Percentiles rank a stretch among this genome's conserved stretches.
These are phyloP conservation scores for Chiroxiphia lanceolata DNA, from an alignment of 2,797 vertebrate genomes.

Conservation along the genomic window DNA sequence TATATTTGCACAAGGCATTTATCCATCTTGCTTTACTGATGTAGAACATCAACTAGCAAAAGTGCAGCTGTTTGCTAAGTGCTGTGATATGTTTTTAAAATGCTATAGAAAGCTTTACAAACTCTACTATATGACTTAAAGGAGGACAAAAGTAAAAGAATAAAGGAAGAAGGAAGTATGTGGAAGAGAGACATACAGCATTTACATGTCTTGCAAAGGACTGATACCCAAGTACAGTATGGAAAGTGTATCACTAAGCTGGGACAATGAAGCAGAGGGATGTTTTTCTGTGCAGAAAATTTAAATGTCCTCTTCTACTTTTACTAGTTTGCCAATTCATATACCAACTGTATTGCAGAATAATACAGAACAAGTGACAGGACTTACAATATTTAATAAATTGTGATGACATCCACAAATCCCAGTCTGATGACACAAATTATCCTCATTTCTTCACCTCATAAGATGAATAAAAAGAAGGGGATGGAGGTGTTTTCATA, in stretches of 20 bases:
- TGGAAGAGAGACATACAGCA: not conserved
- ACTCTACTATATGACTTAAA: not conserved
- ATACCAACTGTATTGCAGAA: not conserved
- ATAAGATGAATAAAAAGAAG: not conserved
- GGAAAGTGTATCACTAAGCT: not conserved
- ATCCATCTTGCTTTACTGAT: conserved; percentile 11
- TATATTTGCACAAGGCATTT: not conserved
- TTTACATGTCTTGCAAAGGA: not conserved
- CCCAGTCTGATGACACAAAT: not conserved
- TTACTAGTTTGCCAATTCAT: not conserved
- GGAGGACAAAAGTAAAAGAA: not conserved
- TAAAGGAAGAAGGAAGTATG: not conserved
- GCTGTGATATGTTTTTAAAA: not conserved
- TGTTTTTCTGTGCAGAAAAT: not conserved
- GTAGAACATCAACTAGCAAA: not conserved
- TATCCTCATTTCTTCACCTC: not conserved
- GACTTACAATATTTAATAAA: not conserved
- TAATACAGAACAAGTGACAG: not conserved
- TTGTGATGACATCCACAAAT: not conserved
- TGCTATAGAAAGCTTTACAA: not conserved
- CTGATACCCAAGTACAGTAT: not conserved
- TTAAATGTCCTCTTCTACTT: not conserved
- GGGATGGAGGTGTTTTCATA: not conserved
- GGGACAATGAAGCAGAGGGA: not conserved
- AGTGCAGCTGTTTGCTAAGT: not conserved